These are phyloP conservation scores for Cylloceria caligata DNA, from an alignment of 2,888 invertebrate species.

Conservation along the genomic window DNA sequence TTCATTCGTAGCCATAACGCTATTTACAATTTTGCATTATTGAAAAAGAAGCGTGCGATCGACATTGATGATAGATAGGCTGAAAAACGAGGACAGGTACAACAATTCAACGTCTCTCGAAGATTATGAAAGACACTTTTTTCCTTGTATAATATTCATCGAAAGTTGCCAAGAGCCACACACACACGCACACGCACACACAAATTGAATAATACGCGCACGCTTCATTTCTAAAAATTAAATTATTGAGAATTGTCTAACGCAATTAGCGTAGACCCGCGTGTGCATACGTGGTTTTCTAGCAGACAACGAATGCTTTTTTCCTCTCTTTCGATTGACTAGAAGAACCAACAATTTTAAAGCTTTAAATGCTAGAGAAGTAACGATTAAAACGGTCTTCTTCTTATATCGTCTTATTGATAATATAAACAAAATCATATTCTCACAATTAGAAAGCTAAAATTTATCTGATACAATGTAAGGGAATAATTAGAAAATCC, in stretches of 20 bases:
- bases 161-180: constrained; percentile 44
- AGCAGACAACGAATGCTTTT: constrained; percentile 22
- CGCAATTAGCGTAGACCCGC: constrained; percentile 16
- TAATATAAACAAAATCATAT: no score
- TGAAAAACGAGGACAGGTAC: constrained; percentile 36
- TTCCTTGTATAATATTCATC: constrained; percentile 21
- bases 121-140: constrained; percentile 43
- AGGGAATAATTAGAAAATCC: no score
- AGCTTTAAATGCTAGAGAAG: no score
- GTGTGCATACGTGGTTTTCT: constrained; percentile 31
- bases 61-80: constrained; percentile 27
- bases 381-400: no score
- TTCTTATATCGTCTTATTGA: no score
- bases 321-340: constrained; percentile 46
- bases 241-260: constrained; percentile 38
- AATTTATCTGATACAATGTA: no score
- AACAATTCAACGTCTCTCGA: constrained; percentile 34
- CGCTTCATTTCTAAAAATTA: constrained; percentile 47
- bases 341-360: no score
- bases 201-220: constrained; percentile 10
- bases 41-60: constrained; percentile 20
- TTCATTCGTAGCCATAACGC: constrained; percentile 5
- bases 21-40: constrained; percentile 6
- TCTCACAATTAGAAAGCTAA: no score
- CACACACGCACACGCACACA: constrained; percentile 13